A percentile compares a stretch with the other conserved stretches of the same genome.
phyloP scores from a whole-genome alignment of 1,140 invertebrate genomes.

The Apis dorsata region DNA sequence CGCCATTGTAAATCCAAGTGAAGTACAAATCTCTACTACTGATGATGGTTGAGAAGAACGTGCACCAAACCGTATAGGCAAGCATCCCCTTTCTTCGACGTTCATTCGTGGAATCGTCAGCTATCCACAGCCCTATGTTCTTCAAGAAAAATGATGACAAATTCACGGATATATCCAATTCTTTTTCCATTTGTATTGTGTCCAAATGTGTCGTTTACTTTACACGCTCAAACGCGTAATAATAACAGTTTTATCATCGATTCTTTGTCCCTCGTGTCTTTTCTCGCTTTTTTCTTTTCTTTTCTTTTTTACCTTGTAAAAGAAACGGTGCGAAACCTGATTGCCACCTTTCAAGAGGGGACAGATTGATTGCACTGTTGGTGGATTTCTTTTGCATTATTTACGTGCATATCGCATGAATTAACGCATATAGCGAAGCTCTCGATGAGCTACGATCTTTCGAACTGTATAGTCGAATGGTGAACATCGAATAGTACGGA shows the following conservation, averaged over 20 bases:
- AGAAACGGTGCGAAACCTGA: background rate
- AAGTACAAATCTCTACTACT: conserved; percentile 41
- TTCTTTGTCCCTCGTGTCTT: background rate
- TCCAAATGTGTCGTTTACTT: no score
- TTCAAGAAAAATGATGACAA: conserved; percentile 47
- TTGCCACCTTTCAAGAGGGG: background rate
- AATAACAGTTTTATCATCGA: no score
- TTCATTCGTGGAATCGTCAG: conserved; percentile 2
- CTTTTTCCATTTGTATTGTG: no score
- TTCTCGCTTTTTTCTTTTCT: no score
- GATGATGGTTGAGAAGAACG: background rate
- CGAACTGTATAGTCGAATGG: no score
- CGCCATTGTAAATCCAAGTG: conserved; percentile 39
- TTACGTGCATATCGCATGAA: background rate
- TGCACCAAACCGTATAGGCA: conserved; percentile 14
- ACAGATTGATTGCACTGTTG: background rate
- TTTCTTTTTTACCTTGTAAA: no score
- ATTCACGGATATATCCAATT: conserved; percentile 45
- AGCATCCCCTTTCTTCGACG: background rate
- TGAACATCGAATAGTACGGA: no score
- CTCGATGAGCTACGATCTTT: no score
- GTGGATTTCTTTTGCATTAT: background rate
- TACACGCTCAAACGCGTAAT: no score
- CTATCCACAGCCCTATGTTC: conserved; percentile 47
- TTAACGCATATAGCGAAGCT: background rate